Conservation (phyloP, 2,113 vertebrate species). For the Pygoscelis antarcticus region DNA sequence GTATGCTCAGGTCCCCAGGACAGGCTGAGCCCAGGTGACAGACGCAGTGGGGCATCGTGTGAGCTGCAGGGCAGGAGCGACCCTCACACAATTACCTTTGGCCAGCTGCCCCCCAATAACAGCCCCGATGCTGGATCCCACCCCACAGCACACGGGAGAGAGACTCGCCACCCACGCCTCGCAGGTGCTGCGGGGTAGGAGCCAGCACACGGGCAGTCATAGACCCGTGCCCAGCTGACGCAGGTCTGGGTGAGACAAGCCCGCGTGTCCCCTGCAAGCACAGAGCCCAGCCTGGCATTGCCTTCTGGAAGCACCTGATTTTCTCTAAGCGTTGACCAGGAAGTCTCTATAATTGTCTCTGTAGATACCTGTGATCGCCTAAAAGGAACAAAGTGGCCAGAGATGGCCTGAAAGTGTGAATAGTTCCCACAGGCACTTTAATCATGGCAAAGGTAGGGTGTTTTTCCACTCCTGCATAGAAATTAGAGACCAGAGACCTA, state of each 20-base stretch:
- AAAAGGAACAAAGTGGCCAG: background rate
- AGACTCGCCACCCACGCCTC: fast-evolving
- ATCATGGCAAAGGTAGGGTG: background rate
- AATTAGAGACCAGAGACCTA: background rate
- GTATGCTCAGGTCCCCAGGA: background rate
- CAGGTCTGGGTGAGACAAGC: background rate
- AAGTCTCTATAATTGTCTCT: background rate
- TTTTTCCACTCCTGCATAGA: background rate
- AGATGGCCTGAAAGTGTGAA: background rate
- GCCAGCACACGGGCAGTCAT: fast-evolving
- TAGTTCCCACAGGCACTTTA: background rate
- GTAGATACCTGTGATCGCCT: background rate
- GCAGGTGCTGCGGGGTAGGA: fast-evolving
- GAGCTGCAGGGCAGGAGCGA: background rate
- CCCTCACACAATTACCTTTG: background rate
- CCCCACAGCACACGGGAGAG: fast-evolving
- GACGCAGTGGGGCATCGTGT: fast-evolving
- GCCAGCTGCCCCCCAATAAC: background rate
- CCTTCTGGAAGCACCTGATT: background rate
- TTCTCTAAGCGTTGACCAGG: fast-evolving
- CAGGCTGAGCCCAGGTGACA: background rate
- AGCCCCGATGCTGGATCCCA: background rate
- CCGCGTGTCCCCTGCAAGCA: fast-evolving
- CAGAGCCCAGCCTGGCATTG: background rate
- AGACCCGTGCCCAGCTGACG: background rate